Evolutionary conservation across 2,888 invertebrate genomes (phyloP), one percentile per base, ranked within the genome.

Genomic region (Dicyrtoma fusca): DNA sequence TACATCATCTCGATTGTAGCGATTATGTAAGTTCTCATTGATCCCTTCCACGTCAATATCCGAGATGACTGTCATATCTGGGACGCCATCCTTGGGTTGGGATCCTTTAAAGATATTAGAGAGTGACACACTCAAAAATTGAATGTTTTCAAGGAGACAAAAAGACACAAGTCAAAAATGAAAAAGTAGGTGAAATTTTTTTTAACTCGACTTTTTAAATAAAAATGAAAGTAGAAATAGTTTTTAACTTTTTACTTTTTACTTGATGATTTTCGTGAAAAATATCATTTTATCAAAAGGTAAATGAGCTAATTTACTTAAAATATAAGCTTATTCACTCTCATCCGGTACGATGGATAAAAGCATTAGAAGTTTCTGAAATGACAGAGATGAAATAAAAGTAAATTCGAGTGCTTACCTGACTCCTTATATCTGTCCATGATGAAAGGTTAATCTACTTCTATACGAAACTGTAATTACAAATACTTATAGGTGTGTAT

Each of bases 31-130:
- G 85, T 95, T 95, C 82, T 89, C 88, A 86, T 95, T 95, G 86
- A 95, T 94, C 83, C 92, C 92, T 80, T 87, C 88, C 85, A 95
- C 94, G 81, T 94, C 92, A 85, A 95, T 91, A 86, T 93, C 90
- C 80, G 93, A 91, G 86, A 95, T 92, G 83, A 91, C 87, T 74
- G 94, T 94, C 94, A 95, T 94, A 86, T 95, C 95, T 82, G 92
- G 90, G 82, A 94, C 91, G 79, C 94, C 94, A 84, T 89, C 88
- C 82, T 90, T 89, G 42, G 83, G 71, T 5, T 47, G 64, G n/a
- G 42, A 47, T 49, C 64, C 64, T 64, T 25, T 14, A 64, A 19
- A 6, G 44, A 21, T 17, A 19, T 17, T 17, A 1, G 53, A 51
- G 19, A 51, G 19, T 51, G 51, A 51, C 34, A 34, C 34, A 34